A percentile compares a stretch with the other conserved stretches of the same genome.
These are phyloP conservation scores for Heteronetta atricapilla DNA, from an alignment of 2,113 vertebrate genomes.

Conservation along the genomic window DNA sequence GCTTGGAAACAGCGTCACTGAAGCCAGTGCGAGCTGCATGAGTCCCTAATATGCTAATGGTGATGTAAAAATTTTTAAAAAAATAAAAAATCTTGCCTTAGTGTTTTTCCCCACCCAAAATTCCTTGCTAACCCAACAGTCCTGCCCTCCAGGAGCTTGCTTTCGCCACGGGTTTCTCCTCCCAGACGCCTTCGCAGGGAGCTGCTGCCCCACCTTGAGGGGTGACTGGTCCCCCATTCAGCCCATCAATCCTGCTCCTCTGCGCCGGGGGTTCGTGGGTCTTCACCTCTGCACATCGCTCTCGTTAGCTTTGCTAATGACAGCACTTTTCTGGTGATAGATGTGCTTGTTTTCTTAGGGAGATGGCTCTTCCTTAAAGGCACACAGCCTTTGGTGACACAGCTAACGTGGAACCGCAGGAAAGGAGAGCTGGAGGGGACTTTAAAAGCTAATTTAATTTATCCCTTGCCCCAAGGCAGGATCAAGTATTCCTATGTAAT, in stretches of 20 bases:
- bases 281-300: background rate
- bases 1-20: background rate
- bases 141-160: background rate
- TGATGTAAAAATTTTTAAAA: background rate
- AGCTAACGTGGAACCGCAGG: background rate
- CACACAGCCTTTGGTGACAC: background rate
- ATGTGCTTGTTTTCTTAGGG: background rate
- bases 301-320: background rate
- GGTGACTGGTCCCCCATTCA: fast-evolving
- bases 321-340: background rate
- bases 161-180: background rate
- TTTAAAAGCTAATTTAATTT: background rate
- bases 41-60: background rate
- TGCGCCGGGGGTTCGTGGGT: background rate
- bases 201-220: fast-evolving
- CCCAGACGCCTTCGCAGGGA: background rate
- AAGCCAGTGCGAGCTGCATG: fast-evolving
- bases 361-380: background rate
- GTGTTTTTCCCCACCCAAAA: background rate
- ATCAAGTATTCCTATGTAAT: background rate
- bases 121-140: fast-evolving
- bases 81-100: background rate
- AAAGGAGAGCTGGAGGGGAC: background rate
- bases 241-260: fast-evolving
- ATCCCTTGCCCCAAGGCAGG: background rate